Evolutionary conservation across 2,888 invertebrate species (phyloP).

Genomic region (Spisula solida): DNA sequence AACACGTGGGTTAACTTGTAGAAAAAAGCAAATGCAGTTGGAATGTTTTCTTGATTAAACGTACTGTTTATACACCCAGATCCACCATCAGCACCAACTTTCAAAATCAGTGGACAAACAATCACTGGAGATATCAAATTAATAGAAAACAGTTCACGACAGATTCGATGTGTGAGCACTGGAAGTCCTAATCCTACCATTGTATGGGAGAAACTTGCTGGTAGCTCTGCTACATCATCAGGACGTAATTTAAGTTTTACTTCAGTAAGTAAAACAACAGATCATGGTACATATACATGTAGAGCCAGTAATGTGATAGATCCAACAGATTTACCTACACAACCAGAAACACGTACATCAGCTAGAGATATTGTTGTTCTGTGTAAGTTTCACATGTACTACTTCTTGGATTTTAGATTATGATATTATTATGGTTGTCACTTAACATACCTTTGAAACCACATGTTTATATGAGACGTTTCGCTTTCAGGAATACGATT

Average conservation of each 20-base stretch:
- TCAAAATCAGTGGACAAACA: neutral
- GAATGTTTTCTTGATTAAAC: too few relatives aligned
- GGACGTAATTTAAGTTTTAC: neutral
- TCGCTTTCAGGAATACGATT: neutral
- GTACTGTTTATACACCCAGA: neutral
- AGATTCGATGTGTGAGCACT: neutral
- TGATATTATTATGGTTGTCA: neutral
- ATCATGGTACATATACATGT: constrained; percentile 16
- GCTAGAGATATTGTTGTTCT: neutral
- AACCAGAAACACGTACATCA: neutral
- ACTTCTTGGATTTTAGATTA: neutral
- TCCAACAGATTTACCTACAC: neutral
- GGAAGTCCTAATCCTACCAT: neutral
- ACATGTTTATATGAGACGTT: neutral
- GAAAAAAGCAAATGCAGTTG: too few relatives aligned
- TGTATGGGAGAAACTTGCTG: neutral
- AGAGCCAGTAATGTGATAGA: constrained; percentile 8
- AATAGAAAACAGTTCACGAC: neutral
- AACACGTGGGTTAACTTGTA: too few relatives aligned
- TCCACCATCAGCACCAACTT: constrained; percentile 6
- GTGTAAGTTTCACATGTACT: constrained; percentile 12
- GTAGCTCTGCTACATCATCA: neutral
- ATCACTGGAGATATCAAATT: neutral
- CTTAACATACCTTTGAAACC: neutral
- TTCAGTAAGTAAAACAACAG: neutral